Evolutionary conservation across 2,888 invertebrate species (phyloP), one percentile per base, ranked within the genome.

Genomic region (Pachydiplax longipennis): DNA sequence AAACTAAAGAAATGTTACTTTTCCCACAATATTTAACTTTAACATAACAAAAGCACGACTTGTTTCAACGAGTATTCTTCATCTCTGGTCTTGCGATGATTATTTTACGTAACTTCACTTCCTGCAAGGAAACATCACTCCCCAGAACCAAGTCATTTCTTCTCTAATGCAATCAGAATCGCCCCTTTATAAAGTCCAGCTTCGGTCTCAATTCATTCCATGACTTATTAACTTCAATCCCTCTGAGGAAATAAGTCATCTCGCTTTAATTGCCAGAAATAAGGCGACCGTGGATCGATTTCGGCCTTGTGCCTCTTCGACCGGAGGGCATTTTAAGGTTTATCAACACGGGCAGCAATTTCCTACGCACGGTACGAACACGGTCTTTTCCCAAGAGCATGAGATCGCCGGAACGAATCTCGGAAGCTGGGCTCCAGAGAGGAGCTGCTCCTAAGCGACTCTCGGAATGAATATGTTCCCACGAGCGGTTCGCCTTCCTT

Each of bases 271-370:
- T 31, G 13, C 73, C 12, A 13, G 13, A 73, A 73, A 73, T 31
- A 73, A 73, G 31, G 65, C 65, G n/a, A 25, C 0, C 5, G 8
- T n/a, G 73, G 12, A 25, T 73, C 31, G 73, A 31, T 73, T 12
- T 5, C 73, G 31, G 37, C 58, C 61, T 65, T 58, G 58, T 22
- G 87, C 37, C 37, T 61, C 37, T 44, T 58, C 83, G 83, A 58
- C 83, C 58, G 35, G 18, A 35, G 83, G 83, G 83, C 83, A 83
- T 83, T 61, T 83, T 53, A 83, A 83, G 87, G 25, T 87, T 87
- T 87, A 87, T 87, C 61, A 87, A 87, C 87, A 61, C 37, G 61
- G 15, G 53, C 58, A 58, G 87, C 87, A 87, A 87, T 87, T 87
- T 87, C 87, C 87, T 53, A n/a, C 61, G 35, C 40, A 25, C 37